Evolutionary conservation across 35 echinoderm and acorn worm genomes (phyloP).

Genomic region (Eucidaris tribuloides): DNA sequence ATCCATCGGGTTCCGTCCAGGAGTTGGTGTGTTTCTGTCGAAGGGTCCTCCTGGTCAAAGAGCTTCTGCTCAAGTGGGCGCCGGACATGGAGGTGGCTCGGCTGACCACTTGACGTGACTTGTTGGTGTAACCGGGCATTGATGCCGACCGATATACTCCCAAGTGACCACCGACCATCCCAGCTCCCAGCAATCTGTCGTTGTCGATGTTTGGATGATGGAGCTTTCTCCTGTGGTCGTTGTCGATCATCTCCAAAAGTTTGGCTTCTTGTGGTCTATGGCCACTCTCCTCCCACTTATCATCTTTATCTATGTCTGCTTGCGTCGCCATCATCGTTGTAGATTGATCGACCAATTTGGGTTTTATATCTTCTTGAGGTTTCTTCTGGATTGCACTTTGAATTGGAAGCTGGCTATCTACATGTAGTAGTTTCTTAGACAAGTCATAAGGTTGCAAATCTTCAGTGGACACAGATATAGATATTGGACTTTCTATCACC

Average conservation of each 20-base stretch:
- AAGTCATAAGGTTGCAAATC: too few species aligned
- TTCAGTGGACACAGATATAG: too few species aligned
- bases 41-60: background rate
- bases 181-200: constrained; percentile 2
- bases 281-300: too few species aligned
- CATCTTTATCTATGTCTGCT: too few species aligned
- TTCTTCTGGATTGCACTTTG: too few species aligned
- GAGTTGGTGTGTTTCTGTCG: constrained; percentile 19
- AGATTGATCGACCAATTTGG: background rate
- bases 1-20: constrained; percentile 6
- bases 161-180: constrained; percentile 9
- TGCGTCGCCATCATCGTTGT: constrained; percentile 14
- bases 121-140: constrained; percentile 5
- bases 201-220: background rate
- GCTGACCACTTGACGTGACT: constrained; percentile 8
- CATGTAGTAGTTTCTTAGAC: too few species aligned
- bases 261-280: too few species aligned
- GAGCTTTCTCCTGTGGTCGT: background rate
- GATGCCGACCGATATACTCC: constrained; percentile 5
- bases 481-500: too few species aligned
- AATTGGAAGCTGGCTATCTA: too few species aligned
- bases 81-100: constrained; percentile 10
- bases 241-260: constrained; percentile 16
- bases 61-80: background rate
- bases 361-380: background rate